Conservation (phyloP, 2,797 vertebrate species). For the Karalla daura region DNA sequence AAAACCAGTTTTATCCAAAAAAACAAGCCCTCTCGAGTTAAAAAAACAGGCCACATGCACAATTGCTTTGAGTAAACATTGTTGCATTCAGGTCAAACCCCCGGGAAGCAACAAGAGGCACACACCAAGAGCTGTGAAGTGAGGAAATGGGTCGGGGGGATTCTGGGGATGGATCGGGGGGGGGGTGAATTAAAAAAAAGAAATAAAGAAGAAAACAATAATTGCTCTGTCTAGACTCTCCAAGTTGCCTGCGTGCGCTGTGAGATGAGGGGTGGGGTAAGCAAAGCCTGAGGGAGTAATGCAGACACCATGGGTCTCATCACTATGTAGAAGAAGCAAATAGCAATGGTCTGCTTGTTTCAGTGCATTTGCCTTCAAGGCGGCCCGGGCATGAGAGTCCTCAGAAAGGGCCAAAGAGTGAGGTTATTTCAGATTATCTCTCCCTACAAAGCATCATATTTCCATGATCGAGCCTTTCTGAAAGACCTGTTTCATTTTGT, state of each 20-base stretch:
- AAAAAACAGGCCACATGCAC: slow-evolving; percentile 17
- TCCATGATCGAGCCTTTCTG: background rate
- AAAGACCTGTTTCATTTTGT: background rate
- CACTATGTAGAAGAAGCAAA: slow-evolving; percentile 17
- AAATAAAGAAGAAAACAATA: slow-evolving; percentile 53
- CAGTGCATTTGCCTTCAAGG: background rate
- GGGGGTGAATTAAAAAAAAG: background rate
- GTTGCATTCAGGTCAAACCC: slow-evolving; percentile 47
- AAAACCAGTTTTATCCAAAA: slow-evolving; percentile 29
- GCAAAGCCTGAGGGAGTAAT: background rate
- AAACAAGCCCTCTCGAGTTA: slow-evolving; percentile 14
- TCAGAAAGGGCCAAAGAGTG: background rate
- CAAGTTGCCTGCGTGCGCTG: slow-evolving; percentile 29
- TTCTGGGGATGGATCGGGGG: too few species aligned
- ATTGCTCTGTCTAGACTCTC: slow-evolving; percentile 42
- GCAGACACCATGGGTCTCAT: slow-evolving; percentile 18
- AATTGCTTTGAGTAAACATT: slow-evolving; percentile 49
- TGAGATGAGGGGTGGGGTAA: background rate
- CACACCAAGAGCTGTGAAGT: slow-evolving; percentile 27
- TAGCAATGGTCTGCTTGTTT: slow-evolving; percentile 20
- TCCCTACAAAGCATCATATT: background rate
- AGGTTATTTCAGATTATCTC: background rate
- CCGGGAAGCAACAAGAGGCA: slow-evolving; percentile 48
- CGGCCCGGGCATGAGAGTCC: slow-evolving; percentile 2
- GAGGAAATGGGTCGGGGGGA: background rate